Base-by-base conservation (phyloP, 2,888 invertebrate genomes). In the Thera obeliscata region DNA sequence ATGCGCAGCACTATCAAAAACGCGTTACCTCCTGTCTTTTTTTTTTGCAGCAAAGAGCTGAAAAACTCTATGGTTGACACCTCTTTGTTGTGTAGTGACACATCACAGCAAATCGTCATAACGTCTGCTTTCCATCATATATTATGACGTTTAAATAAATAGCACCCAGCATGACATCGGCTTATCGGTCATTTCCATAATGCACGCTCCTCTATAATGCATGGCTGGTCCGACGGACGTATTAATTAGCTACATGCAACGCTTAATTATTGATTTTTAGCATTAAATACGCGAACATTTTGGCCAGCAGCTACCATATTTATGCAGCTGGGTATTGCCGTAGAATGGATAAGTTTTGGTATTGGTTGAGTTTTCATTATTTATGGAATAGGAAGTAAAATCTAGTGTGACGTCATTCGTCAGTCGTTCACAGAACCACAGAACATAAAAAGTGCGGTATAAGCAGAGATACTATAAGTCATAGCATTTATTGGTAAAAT, bases 191-290 rank as follows among this genome's bases (percentile, higher is more conserved):
- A 90, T 88, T 87, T 87, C 84, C 86, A 88, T 88, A 88, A 88
- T 88, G 85, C 86, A 85, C 72, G 74, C 79, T 87, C 78, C 79
- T 87, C 78, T 84, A 88, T 90, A 89, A 88, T 87, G 85, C 83
- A 87, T 72, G 81, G 76, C 80, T 74, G 81, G 81, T 80, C 78
- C 79, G 79, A 73, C 72, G 74, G 80, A 81, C 84, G 84, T 89
- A 91, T 93, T 93, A 92, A 93, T 92, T 91, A 61, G 61, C 55
- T 55, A 92, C 91, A 89, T 88, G 88, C 89, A 87, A 85, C 85
- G 88, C 82, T 91, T 91, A 90, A 92, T 91, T 93, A 93, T 93
- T 91, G 93, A 93, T 93, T 93, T 93, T 93, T 91, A 87, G 87
- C 80, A 88, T 90, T 90, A 88, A 91, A 89, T 84, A 86, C 83